Evolutionary conservation across 2,113 vertebrate species (phyloP).

Genomic region (Ahaetulla prasina): DNA sequence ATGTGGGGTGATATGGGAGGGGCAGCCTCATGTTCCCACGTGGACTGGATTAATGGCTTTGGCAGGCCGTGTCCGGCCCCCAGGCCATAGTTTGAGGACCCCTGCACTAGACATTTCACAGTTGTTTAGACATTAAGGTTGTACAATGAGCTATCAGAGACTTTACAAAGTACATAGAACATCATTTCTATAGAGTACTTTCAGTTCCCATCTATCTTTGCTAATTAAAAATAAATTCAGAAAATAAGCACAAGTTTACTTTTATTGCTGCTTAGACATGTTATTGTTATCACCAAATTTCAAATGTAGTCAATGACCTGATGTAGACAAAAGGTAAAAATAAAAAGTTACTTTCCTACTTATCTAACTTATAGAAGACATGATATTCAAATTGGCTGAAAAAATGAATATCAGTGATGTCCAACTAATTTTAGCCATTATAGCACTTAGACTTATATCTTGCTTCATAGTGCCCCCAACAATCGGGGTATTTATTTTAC

Average conservation of each 20-base stretch:
- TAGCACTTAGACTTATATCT: too few species aligned
- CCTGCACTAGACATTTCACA: background rate
- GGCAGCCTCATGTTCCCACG: too few species aligned
- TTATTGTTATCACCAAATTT: background rate
- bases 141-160: background rate
- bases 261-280: background rate
- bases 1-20: too few species aligned
- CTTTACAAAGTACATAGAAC: background rate
- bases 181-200: background rate
- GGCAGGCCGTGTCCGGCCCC: too few species aligned
- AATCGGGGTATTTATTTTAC: too few species aligned
- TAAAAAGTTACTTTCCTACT: background rate
- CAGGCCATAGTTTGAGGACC: too few species aligned
- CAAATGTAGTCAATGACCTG: background rate
- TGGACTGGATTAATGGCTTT: too few species aligned
- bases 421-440: background rate
- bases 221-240: background rate
- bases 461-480: too few species aligned
- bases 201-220: background rate
- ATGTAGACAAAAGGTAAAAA: background rate
- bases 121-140: background rate
- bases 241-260: background rate
- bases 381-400: background rate
- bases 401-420: background rate
- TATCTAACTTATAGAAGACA: background rate